Percentiles rank a stretch among this genome's conserved stretches.
Evolutionary conservation across 2,797 vertebrate genomes (phyloP).

Genomic region (Brachyrhaphis roseni): DNA sequence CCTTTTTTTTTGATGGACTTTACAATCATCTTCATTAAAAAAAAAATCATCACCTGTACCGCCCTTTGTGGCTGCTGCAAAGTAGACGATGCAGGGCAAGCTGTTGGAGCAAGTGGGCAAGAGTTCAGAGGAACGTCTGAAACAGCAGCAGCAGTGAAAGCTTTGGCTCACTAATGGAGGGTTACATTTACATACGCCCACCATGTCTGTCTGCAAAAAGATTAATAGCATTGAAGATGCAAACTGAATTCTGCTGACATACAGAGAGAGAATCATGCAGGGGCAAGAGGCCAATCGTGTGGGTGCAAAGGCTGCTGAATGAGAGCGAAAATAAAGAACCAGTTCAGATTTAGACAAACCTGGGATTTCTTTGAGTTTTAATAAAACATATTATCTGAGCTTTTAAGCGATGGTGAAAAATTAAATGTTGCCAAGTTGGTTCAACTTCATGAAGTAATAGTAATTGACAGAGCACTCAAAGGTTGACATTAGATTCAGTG

Average conservation of each 20-base stretch:
- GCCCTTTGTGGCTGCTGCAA: constrained; percentile 9
- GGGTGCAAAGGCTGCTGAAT: neutral
- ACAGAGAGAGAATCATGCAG: constrained; percentile 10
- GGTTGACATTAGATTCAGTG: neutral
- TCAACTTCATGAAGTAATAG: constrained; percentile 13
- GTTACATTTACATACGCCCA: constrained; percentile 66
- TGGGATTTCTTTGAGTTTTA: constrained; percentile 2
- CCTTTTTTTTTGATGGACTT: constrained; percentile 20
- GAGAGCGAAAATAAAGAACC: neutral
- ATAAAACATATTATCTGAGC: neutral
- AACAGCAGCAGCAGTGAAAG: constrained; percentile 18
- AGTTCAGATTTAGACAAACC: neutral
- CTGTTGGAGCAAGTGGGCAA: constrained; percentile 9
- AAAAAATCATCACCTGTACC: neutral
- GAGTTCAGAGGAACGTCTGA: constrained; percentile 32
- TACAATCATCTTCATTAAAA: constrained; percentile 19
- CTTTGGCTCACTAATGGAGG: constrained; percentile 50
- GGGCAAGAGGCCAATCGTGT: constrained; percentile 1
- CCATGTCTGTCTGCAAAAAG: constrained; percentile 47
- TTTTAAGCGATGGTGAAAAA: neutral
- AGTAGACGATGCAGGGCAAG: constrained; percentile 13
- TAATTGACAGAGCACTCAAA: constrained; percentile 5
- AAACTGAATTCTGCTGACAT: constrained; percentile 29
- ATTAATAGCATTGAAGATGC: constrained; percentile 47
- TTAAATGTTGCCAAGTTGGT: constrained; percentile 20